These are phyloP conservation scores for Galleria mellonella DNA, from an alignment of 1,140 invertebrate genomes.

Conservation along the genomic window DNA sequence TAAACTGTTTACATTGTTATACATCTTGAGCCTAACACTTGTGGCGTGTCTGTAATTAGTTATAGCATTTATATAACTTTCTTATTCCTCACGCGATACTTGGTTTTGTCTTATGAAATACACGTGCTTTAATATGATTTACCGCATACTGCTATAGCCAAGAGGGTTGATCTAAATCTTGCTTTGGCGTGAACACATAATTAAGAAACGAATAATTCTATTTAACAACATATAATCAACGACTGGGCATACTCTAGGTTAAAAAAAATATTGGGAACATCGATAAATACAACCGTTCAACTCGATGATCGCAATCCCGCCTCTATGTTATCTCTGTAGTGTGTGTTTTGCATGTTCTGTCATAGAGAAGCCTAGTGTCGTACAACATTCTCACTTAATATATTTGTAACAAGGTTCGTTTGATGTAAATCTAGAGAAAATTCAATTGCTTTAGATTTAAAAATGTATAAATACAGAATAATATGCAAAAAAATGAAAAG, in stretches of 20 bases:
- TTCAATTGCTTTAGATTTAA: too few species aligned
- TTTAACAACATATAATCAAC: not conserved
- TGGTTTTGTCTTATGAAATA: conserved; percentile 41
- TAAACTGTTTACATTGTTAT: conserved; percentile 34
- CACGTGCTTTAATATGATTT: conserved; percentile 59
- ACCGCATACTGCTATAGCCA: conserved; percentile 51
- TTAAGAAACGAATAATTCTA: conserved; percentile 6
- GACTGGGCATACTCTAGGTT: conserved; percentile 4
- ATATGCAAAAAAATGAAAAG: too few species aligned
- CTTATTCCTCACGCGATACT: conserved; percentile 44
- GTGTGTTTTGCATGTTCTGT: conserved; percentile 49
- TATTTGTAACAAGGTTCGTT: too few species aligned
- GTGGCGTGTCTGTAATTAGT: conserved; percentile 63
- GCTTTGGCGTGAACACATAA: conserved; percentile 39
- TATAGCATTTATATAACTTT: conserved; percentile 46
- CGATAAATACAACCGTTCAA: conserved; percentile 18
- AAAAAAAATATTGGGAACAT: conserved; percentile 4
- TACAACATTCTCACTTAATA: too few species aligned
- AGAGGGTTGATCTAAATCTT: conserved; percentile 26
- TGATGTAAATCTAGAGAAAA: too few species aligned
- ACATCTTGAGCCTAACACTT: conserved; percentile 47
- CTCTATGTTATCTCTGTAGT: conserved; percentile 38
- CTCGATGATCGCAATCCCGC: conserved; percentile 70
- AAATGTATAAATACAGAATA: too few species aligned
- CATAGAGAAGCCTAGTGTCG: conserved; percentile 15